Evolutionary conservation across 2,797 vertebrate species (phyloP).

Genomic region (Steatocranus sp.): DNA sequence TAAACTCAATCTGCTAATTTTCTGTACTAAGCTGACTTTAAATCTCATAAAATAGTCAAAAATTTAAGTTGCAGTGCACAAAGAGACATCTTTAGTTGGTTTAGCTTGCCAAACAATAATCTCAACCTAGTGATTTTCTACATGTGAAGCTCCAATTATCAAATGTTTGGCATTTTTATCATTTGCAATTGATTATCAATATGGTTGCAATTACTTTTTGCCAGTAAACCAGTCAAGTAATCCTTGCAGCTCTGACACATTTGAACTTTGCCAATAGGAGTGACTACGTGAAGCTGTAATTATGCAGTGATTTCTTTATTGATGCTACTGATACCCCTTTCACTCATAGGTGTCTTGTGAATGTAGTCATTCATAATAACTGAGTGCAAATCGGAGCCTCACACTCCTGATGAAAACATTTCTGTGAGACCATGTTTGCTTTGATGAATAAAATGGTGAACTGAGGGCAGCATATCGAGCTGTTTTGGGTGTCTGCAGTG

Average conservation of each 20-base stretch:
- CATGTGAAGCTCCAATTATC: background rate
- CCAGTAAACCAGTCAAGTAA: background rate
- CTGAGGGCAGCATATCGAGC: background rate
- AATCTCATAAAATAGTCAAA: background rate
- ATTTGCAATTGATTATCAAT: background rate
- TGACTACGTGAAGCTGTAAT: background rate
- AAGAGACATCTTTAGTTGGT: background rate
- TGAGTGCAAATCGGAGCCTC: background rate
- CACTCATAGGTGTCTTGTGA: background rate
- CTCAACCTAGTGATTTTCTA: background rate
- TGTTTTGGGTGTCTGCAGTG: background rate
- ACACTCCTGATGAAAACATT: background rate
- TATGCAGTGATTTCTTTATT: background rate
- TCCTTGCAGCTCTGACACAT: background rate
- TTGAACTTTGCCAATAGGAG: background rate
- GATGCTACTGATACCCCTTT: background rate
- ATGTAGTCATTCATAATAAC: background rate
- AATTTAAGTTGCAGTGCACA: accelerated
- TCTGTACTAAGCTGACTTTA: background rate
- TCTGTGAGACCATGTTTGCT: background rate
- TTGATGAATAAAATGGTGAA: background rate
- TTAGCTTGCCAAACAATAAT: background rate
- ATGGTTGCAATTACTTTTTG: background rate
- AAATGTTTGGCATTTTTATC: background rate
- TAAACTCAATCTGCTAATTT: background rate